Percentiles rank a stretch among this genome's conserved stretches.
phyloP scores from a whole-genome alignment of 1,140 invertebrate species.

The Musca domestica region DNA sequence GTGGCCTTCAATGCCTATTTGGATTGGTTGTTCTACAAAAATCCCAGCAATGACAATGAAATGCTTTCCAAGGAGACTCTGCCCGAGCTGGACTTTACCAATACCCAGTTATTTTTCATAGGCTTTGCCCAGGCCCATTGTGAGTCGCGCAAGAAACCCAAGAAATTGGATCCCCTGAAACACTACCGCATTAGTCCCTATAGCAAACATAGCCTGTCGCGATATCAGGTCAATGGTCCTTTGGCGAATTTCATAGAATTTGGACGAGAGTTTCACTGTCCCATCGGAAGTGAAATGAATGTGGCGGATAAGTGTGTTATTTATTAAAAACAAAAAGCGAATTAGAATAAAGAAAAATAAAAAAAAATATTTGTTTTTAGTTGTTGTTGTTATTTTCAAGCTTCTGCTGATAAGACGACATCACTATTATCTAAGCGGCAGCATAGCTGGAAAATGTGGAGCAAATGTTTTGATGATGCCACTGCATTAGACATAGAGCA shows the following conservation, averaged over 20 bases:
- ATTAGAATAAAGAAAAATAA: no score
- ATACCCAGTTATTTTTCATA: slow-evolving; percentile 71
- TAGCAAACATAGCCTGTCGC: slow-evolving; percentile 36
- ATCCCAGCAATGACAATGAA: slow-evolving; percentile 41
- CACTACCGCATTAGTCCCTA: slow-evolving; percentile 42
- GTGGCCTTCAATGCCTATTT: slow-evolving; percentile 61
- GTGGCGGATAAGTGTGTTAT: slow-evolving; percentile 41
- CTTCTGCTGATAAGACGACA: no score
- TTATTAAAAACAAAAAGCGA: slow-evolving; percentile 32
- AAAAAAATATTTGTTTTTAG: no score
- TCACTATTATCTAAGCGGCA: no score
- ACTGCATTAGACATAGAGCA: no score
- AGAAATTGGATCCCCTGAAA: slow-evolving; percentile 62
- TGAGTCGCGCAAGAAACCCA: slow-evolving; percentile 5
- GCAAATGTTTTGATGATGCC: no score
- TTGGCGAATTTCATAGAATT: slow-evolving; percentile 40
- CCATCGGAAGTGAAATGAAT: slow-evolving; percentile 42
- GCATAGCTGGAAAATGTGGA: no score
- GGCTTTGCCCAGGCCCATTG: slow-evolving; percentile 62
- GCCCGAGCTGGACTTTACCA: slow-evolving; percentile 40
- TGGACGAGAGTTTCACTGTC: slow-evolving; percentile 39
- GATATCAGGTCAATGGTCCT: slow-evolving; percentile 39
- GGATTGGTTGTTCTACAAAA: slow-evolving; percentile 41
- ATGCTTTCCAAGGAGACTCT: slow-evolving; percentile 38
- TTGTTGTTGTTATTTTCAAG: no score